A percentile compares a stretch with the other conserved stretches of the same genome.
phyloP scores from a whole-genome alignment of 2,888 invertebrate genomes.

The Iphiclides podalirius region DNA sequence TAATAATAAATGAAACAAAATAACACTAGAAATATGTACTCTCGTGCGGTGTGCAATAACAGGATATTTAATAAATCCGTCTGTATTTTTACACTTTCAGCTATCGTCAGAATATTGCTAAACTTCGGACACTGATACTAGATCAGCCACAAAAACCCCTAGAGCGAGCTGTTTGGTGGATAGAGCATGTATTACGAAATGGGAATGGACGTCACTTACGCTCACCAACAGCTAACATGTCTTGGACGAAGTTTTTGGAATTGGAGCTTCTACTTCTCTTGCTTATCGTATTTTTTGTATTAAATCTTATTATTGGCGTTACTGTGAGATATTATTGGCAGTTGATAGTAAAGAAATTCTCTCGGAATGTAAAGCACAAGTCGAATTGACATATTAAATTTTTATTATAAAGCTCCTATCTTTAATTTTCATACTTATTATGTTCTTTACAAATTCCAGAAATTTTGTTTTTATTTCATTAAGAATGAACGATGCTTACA shows the following conservation, averaged over 20 bases:
- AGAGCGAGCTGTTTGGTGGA: conserved; percentile 36
- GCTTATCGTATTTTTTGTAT: not conserved
- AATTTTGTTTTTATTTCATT: too few species aligned
- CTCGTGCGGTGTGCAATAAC: too few species aligned
- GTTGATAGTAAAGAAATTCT: too few species aligned
- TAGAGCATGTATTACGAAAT: conserved; percentile 31
- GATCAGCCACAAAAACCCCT: conserved; percentile 30
- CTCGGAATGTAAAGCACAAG: too few species aligned
- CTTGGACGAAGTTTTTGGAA: conserved; percentile 28
- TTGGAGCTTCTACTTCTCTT: conserved; percentile 14
- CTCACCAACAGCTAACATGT: conserved; percentile 22
- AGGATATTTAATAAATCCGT: too few species aligned
- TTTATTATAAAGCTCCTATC: too few species aligned
- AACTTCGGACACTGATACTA: conserved; percentile 25
- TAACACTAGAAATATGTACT: too few species aligned
- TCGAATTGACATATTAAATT: too few species aligned
- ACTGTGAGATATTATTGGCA: not conserved
- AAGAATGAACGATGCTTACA: too few species aligned
- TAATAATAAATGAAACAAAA: too few species aligned
- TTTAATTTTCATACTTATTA: too few species aligned
- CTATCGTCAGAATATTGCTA: conserved; percentile 27
- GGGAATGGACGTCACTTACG: conserved; percentile 28
- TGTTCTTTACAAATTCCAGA: too few species aligned
- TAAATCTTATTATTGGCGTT: not conserved
- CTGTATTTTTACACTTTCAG: conserved; percentile 25